Evolutionary conservation across 2,888 invertebrate species (phyloP).

Genomic region (Cosmia trapezina): DNA sequence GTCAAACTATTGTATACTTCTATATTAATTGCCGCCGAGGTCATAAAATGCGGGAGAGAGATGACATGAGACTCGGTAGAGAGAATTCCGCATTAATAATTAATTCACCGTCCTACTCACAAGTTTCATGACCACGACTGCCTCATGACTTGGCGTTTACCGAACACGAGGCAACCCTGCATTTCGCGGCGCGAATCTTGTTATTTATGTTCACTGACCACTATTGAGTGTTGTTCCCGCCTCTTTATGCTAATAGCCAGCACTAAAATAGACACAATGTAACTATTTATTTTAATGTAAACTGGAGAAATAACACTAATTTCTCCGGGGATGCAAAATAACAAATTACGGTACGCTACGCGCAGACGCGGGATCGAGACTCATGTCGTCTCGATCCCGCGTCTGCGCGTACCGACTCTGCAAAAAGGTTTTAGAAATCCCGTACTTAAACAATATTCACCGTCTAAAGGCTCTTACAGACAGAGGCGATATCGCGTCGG

Average conservation of each 20-base stretch:
- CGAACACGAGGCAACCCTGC: conserved; percentile 42
- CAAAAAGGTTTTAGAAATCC: no score
- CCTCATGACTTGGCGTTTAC: background rate
- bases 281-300: conserved; percentile 49
- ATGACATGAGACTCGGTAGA: background rate
- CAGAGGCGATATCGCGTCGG: no score
- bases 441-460: no score
- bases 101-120: background rate
- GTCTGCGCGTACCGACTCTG: no score
- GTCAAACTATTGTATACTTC: background rate
- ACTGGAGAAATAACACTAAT: background rate
- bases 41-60: background rate
- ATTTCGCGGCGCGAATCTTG: conserved; percentile 39
- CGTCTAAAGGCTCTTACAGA: no score
- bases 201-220: conserved; percentile 59
- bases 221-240: conserved; percentile 54
- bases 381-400: no score
- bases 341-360: background rate
- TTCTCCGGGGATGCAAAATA: background rate
- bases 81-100: background rate
- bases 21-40: background rate
- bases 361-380: background rate
- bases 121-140: background rate
- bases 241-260: conserved; percentile 59
- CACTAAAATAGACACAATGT: conserved; percentile 45